Conservation (phyloP, 1,140 invertebrate species). For the Leptinotarsa defecta region DNA sequence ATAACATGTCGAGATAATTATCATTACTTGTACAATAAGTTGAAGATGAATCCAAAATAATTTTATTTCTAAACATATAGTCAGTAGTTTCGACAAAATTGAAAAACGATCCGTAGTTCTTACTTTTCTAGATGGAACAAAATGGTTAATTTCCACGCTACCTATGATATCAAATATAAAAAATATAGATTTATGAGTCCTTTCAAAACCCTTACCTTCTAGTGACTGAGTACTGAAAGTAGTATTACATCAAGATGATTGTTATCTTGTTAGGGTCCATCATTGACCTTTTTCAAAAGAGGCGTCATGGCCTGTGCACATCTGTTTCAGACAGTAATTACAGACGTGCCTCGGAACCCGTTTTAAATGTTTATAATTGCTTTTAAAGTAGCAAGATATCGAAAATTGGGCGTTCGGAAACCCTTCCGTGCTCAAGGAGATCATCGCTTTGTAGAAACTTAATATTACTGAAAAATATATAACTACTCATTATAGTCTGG, state of each 20-base stretch:
- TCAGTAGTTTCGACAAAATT: no score
- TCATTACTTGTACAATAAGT: no score
- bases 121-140: no score
- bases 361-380: conserved; percentile 6
- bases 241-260: not conserved
- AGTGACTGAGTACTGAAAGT: no score
- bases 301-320: not conserved
- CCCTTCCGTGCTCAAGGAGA: not conserved
- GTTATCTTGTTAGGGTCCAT: not conserved
- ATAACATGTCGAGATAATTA: no score
- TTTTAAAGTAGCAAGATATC: conserved; percentile 6
- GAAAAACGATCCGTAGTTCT: no score
- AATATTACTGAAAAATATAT: not conserved
- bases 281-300: not conserved
- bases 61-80: no score
- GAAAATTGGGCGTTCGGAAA: not conserved
- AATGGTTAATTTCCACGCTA: no score
- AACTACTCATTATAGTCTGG: not conserved
- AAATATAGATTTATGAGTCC: no score
- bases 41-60: no score
- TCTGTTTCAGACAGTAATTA: conserved; percentile 3
- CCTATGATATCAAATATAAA: no score
- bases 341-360: not conserved
- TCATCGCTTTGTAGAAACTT: not conserved
- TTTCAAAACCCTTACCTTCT: no score